phyloP scores from a whole-genome alignment of 1,140 invertebrate species.

The Steinernema khuongi region DNA sequence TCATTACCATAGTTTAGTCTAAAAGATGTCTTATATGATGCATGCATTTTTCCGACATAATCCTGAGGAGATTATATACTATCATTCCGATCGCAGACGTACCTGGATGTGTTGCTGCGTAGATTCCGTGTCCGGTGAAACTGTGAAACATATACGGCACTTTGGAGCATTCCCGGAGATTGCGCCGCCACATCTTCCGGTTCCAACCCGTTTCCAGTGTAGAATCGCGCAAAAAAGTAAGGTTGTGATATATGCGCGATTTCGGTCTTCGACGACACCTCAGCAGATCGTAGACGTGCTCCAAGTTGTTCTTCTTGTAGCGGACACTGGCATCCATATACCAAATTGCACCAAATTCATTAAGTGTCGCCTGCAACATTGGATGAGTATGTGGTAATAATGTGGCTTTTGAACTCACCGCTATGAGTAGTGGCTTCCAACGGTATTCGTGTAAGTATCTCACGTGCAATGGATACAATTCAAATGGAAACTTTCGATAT shows the following conservation, averaged over 20 bases:
- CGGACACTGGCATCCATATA: slow-evolving; percentile 25
- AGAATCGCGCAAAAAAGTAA: neutral
- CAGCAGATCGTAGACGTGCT: slow-evolving; percentile 28
- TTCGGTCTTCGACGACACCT: slow-evolving; percentile 16
- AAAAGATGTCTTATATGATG: too few species aligned
- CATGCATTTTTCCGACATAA: too few species aligned
- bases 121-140: slow-evolving; percentile 28
- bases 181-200: slow-evolving; percentile 10
- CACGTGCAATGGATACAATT: neutral
- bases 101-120: slow-evolving; percentile 25
- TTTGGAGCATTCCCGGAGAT: slow-evolving; percentile 21
- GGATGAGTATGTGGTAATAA: neutral
- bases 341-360: slow-evolving; percentile 27
- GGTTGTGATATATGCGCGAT: slow-evolving; percentile 13
- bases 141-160: slow-evolving; percentile 28
- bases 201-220: slow-evolving; percentile 22
- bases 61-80: too few species aligned
- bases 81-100: too few species aligned
- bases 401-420: neutral
- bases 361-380: neutral
- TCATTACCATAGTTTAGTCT: too few species aligned
- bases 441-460: slow-evolving; percentile 14
- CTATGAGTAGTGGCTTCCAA: slow-evolving; percentile 23
- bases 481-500: neutral
- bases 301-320: slow-evolving; percentile 20